These are phyloP conservation scores for Malurus leucopterus DNA, from an alignment of 2,797 vertebrate genomes.

Conservation along the genomic window DNA sequence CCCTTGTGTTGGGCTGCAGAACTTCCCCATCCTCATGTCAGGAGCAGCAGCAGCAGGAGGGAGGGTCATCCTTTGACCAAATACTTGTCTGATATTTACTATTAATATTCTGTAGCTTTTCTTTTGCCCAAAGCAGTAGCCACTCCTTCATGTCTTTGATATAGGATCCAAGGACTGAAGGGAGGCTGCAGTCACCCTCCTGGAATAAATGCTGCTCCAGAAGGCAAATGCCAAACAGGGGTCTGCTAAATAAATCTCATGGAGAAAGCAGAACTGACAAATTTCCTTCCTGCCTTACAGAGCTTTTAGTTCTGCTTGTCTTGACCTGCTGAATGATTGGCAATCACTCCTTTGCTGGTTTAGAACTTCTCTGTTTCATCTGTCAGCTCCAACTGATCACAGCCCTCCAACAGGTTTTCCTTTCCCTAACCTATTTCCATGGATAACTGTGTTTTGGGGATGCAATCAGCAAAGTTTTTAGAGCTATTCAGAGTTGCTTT, in stretches of 20 bases:
- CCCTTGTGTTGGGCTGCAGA: background rate
- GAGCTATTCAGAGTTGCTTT: background rate
- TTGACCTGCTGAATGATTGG: background rate
- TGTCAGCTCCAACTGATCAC: background rate
- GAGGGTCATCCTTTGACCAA: background rate
- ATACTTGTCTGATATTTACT: background rate
- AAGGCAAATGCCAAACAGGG: background rate
- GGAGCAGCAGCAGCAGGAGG: background rate
- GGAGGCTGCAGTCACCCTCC: background rate
- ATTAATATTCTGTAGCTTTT: background rate
- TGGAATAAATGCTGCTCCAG: background rate
- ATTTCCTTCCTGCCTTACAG: background rate
- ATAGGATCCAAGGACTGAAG: rapidly evolving
- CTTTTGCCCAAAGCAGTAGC: background rate
- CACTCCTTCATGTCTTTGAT: background rate
- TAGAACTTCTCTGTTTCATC: background rate
- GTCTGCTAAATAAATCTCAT: background rate
- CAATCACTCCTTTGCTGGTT: background rate
- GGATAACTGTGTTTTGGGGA: background rate
- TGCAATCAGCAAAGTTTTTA: background rate
- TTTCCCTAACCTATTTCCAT: background rate
- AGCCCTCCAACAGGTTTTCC: background rate
- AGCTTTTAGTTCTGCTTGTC: background rate
- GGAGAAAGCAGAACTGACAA: background rate
- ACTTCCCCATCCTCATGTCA: background rate